Evolutionary conservation across 1,140 invertebrate species (phyloP), one percentile per base, ranked within the genome.

Genomic region (Brevipalpus yothersi): DNA sequence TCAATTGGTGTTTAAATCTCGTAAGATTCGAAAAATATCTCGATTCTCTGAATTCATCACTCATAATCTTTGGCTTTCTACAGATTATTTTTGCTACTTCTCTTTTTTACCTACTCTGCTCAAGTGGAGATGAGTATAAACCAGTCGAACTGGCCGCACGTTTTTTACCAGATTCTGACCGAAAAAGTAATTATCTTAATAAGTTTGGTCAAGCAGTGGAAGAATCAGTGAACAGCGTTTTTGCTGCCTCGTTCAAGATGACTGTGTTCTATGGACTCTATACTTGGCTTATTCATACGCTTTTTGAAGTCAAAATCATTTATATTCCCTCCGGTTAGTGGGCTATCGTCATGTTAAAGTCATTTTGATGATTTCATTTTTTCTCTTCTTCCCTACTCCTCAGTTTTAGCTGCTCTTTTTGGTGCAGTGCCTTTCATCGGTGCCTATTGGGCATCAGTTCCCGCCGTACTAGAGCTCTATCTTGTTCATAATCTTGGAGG

Each of bases 11-110:
- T 49, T 42, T 63, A 3, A 61, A 60, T 56, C 58, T 58, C 41
- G 63, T 65, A 58, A 42, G 54, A 41, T 3, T 51, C 2, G 23
- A n/a, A 12, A 41, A 9, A 58, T 55, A 31, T 3, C 4, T 45
- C 60, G 23, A 58, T 19, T 51, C 19, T 59, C 12, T 58, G 49
- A 10, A 57, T 9, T 45, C 10, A 13, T 51, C 5, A 51, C 21
- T 51, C n/a, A 19, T n/a, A 21, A 60, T 41, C 31, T 54, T 51
- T 41, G 42, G 62, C 61, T 63, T 55, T 61, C 41, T 73, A 15
- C 67, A 93, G 88, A 79, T 94, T 62, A 84, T 96, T 1, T 97
- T 97, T 73, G 80, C 96, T 65, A 94, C 92, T 2, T 88, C 90
- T 0, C 72, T 97, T 5, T 98, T 95, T 71, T 97, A 97, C 70